Evolutionary conservation across 2,888 invertebrate genomes (phyloP).

Genomic region (Sycophila texana): DNA sequence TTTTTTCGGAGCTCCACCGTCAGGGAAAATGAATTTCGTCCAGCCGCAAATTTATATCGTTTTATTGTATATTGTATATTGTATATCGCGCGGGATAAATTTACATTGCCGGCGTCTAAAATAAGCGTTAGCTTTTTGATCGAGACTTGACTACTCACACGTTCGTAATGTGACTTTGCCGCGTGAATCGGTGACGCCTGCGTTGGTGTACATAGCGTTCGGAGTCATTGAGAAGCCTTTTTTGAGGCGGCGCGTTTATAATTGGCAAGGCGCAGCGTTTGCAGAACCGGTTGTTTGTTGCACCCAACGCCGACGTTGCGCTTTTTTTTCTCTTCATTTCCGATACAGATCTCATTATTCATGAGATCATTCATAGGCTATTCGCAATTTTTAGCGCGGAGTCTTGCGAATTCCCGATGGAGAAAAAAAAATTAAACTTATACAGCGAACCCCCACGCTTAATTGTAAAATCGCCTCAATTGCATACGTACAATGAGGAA

Average conservation of each 20-base stretch:
- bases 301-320: not conserved
- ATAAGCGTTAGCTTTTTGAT: too few relatives aligned
- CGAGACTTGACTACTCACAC: too few relatives aligned
- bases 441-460: not conserved
- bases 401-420: too few relatives aligned
- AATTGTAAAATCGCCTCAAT: not conserved
- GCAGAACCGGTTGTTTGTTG: conserved; percentile 17
- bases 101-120: too few relatives aligned
- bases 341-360: conserved; percentile 12
- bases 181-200: too few relatives aligned
- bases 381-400: not conserved
- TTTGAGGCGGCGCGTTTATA: conserved; percentile 3
- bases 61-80: not conserved
- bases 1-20: too few relatives aligned
- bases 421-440: not conserved
- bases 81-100: conserved; percentile 17
- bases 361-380: conserved; percentile 19
- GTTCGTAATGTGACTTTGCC: too few relatives aligned
- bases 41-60: not conserved
- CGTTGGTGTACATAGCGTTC: too few relatives aligned
- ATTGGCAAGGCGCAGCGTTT: conserved; percentile 30
- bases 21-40: not conserved
- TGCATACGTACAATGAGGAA: too few relatives aligned
- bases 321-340: not conserved
- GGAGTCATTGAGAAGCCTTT: conserved; percentile 1